Conservation (phyloP, 2,888 invertebrate species). For the Doris montereyensis region DNA sequence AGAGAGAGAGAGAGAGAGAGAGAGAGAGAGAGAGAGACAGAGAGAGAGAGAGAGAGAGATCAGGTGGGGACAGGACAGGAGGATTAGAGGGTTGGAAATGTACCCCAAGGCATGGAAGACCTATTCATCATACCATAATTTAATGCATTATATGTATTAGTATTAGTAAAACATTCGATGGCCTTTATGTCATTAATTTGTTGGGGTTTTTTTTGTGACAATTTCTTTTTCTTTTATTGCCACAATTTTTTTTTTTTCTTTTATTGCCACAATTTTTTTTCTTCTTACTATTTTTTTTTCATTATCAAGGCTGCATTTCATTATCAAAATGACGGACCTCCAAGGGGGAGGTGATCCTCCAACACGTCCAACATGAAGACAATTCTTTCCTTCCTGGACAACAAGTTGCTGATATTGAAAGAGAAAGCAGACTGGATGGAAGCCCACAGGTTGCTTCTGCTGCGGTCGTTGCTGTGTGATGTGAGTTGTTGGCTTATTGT, state of each 20-base stretch:
- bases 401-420: conserved; percentile 51
- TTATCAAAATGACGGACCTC: conserved; percentile 65
- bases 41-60: no score
- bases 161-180: no score
- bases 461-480: conserved; percentile 60
- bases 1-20: no score
- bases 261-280: background rate
- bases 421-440: conserved; percentile 60
- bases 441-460: conserved; percentile 60
- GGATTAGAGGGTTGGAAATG: no score
- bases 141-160: no score
- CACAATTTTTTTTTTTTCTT: background rate
- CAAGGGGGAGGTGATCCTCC: conserved; percentile 60
- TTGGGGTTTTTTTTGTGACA: background rate
- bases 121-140: no score
- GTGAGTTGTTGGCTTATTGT: conserved; percentile 47
- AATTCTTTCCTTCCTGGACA: conserved; percentile 52
- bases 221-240: background rate
- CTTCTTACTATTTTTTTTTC: background rate
- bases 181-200: background rate
- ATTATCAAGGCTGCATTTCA: conserved; percentile 64
- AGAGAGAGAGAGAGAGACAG: no score
- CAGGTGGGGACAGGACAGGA: no score
- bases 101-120: no score
- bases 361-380: conserved; percentile 56